Evolutionary conservation across 2,113 vertebrate species (phyloP), one percentile per base, ranked within the genome.

Genomic region (Actenoides lindsayi): DNA sequence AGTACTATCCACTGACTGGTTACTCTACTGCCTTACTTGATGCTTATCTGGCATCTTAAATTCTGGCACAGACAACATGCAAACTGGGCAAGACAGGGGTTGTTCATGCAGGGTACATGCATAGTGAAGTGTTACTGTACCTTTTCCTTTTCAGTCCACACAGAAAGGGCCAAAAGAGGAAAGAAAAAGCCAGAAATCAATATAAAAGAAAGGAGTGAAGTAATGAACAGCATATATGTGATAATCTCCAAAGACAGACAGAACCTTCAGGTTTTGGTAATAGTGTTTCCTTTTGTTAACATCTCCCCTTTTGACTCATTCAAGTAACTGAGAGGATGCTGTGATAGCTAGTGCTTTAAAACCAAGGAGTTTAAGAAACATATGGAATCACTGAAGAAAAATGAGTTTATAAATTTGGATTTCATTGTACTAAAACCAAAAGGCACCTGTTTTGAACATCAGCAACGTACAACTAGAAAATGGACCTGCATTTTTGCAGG

Each of bases 91-190:
- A 84, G 92, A 83, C 83, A 82, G 89, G 69, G 87, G 76, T 24
- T 60, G 65, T 9, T 92, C 98, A 98, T 97, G 98, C 97, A 98
- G 91, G 74, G 51, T 76, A 96, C 83, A 11, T 96, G 97, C 98
- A 95, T 70, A 73, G 69, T 6, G 81, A 57, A 73, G 39, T 16
- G 64, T 87, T 96, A 99, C 98, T 87, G 97, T 99, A 99, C 99
- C 99, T 99, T 99, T 99, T 98, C 99, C 99, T 99, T 98, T 94
- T 95, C 96, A 96, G 97, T 98, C 98, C 98, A 98, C 94, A 96
- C 71, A 94, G 96, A 97, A 97, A 97, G 95, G 81, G 96, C 59
- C 95, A 91, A 87, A 41, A 86, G 30, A 83, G 44, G 89, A 97
- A 94, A 97, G 65, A 98, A 96, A 98, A 98, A 97, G 93, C 46